Evolutionary conservation across 2,797 vertebrate species (phyloP).

Genomic region (Pagetopsis macropterus): DNA sequence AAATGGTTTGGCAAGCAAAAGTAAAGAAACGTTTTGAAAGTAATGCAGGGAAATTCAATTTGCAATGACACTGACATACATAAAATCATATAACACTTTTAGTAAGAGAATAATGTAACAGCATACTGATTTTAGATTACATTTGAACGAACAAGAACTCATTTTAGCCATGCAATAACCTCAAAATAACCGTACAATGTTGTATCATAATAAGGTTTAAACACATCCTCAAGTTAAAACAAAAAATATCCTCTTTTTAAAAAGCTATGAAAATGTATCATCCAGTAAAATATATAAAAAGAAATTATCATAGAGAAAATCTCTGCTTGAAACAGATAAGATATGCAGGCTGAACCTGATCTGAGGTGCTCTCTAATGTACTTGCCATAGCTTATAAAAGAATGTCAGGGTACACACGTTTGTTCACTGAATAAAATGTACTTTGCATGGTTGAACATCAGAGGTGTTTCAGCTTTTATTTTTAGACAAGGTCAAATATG

Average conservation of each 20-base stretch:
- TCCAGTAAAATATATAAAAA: conserved; percentile 21
- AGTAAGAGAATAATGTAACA: neutral
- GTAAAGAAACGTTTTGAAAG: neutral
- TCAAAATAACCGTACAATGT: neutral
- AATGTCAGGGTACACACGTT: conserved; percentile 53
- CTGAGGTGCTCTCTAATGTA: conserved; percentile 50
- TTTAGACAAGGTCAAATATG: conserved; percentile 74
- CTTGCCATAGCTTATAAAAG: conserved; percentile 58
- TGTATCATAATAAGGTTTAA: neutral
- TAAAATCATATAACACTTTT: neutral
- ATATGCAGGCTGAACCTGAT: conserved; percentile 38
- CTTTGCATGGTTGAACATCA: conserved; percentile 68
- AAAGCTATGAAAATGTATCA: conserved; percentile 16
- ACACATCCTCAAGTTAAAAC: conserved; percentile 6
- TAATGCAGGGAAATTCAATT: neutral
- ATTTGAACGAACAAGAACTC: neutral
- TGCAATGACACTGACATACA: neutral
- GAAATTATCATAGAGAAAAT: conserved; percentile 5
- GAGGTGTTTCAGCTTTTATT: conserved; percentile 70
- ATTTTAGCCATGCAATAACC: too few relatives aligned
- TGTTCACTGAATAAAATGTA: conserved; percentile 57
- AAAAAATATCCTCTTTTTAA: neutral
- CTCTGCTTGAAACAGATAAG: conserved; percentile 26
- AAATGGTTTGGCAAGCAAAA: neutral
- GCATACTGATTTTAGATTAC: neutral